Base-by-base conservation (phyloP, 2,888 invertebrate genomes). In the Thumatha senex region DNA sequence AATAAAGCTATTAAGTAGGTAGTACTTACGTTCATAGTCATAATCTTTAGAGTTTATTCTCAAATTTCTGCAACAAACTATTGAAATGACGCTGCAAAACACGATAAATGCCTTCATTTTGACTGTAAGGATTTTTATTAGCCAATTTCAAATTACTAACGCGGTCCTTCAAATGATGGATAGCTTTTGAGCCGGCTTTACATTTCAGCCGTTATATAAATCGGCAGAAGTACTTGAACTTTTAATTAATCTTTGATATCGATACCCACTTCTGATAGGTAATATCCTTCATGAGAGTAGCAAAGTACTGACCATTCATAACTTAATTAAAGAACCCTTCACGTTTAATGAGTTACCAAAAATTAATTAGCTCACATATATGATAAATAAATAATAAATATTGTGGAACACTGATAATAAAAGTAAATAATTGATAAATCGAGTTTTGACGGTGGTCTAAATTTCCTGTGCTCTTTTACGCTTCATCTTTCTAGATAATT, bases 71-170 rank as follows among this genome's bases (percentile, higher is more conserved):
- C 74, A 71, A 62, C 76, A 79, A 58, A 72, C 76, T 52, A 80
- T 43, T 15, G 72, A 69, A 63, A 81, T 61, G 29, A 78, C 52
- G 66, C 72, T 66, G 63, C 72, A 71, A 51, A 80, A 58, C 31
- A 76, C 66, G 46, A 79, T 62, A 58, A 79, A 71, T 47, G 61
- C 67, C 65, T 80, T 84, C 83, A 84, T 83, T 73, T 70, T 40
- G 55, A 42, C 39, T 67, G n/a, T n/a, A n/a, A n/a, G n/a, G n/a
- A n/a, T n/a, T n/a, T n/a, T n/a, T n/a, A n/a, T n/a, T n/a, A n/a
- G n/a, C n/a, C n/a, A n/a, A 66, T 53, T 67, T 61, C 49, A 12
- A 57, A 46, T 49, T 49, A 51, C 43, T 47, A 63, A 64, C 64
- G 54, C 57, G 12, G 7, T 61, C 61, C 49, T 51, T 38, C 56